Evolutionary conservation across 1,140 invertebrate species (phyloP), one percentile per base, ranked within the genome.

Genomic region (Mya arenaria): DNA sequence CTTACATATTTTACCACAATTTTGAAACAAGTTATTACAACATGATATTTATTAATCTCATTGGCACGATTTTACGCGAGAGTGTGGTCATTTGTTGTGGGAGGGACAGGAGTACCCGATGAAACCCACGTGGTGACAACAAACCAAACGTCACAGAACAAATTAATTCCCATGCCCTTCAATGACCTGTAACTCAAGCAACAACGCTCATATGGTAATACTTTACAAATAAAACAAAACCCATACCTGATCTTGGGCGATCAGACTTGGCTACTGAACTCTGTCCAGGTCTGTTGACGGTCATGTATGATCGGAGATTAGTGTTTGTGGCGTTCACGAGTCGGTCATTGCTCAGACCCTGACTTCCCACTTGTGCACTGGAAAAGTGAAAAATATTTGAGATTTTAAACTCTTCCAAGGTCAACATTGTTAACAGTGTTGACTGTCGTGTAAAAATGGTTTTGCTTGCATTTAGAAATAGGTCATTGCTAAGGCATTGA

Each of bases 291-390:
- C 91, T 34, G 48, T 89, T 90, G 0, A 92, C 91, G 1, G 91
- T 92, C 32, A 92, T 83, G 37, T 92, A 92, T 1, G 89, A 89
- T 37, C 91, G 72, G 10, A 91, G 75, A 36, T 86, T 89, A 69
- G 87, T 90, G 52, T 92, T 86, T 28, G 86, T 79, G 15, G 86
- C 89, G 73, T 92, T 92, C 1, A 89, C 84, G 30, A 92, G 84
- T 65, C 90, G 78, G 78, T 92, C 90, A 37, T 91, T 89, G 34
- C 86, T 85, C n/a, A 88, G 74, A 15, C 85, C 85, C 13, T 82
- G 82, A 2, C 75, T 79, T 13, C 58, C 63, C 36, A 90, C 78
- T 60, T 83, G 86, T 13, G 89, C 80, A 77, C 90, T 91, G 80
- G n/a, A 81, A 84, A 56, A 39, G n/a, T n/a, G n/a, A n/a, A n/a